These are phyloP conservation scores for Isurus oxyrinchus DNA, from an alignment of 2,113 vertebrate genomes.

Conservation along the genomic window DNA sequence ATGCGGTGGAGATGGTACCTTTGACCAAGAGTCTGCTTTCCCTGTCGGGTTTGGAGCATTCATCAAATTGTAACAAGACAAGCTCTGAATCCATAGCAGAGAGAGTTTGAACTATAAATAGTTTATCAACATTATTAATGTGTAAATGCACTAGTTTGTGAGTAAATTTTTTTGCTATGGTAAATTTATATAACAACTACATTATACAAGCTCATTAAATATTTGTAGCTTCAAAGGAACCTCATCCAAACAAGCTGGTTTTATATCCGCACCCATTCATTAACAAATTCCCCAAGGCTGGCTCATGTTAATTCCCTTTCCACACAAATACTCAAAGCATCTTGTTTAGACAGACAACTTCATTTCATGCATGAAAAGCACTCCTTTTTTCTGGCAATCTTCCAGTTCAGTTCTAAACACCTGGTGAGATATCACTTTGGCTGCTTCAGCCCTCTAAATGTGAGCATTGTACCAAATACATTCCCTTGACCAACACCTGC, in stretches of 20 bases:
- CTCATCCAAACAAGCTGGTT: background rate
- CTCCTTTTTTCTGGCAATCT: slow-evolving; percentile 19
- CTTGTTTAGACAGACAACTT: slow-evolving; percentile 31
- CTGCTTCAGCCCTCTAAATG: slow-evolving; percentile 31
- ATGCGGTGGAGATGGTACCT: too few species aligned
- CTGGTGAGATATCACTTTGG: slow-evolving; percentile 23
- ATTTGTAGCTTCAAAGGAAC: background rate
- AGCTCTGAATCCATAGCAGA: background rate
- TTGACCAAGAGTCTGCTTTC: too few species aligned
- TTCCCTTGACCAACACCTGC: slow-evolving; percentile 31
- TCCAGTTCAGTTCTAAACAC: slow-evolving; percentile 23
- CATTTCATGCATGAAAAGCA: slow-evolving; percentile 10
- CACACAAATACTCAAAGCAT: slow-evolving; percentile 8
- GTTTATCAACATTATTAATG: too few species aligned
- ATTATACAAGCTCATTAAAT: background rate
- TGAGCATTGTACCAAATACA: slow-evolving; percentile 32
- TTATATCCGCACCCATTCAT: slow-evolving; percentile 15
- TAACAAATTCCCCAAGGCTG: slow-evolving; percentile 20
- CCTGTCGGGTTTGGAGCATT: too few species aligned
- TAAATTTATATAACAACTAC: background rate
- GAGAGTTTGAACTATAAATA: background rate
- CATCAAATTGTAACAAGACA: too few species aligned
- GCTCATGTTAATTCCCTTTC: slow-evolving; percentile 8
- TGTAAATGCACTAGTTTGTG: background rate
- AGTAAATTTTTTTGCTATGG: background rate